phyloP scores from a whole-genome alignment of 2,797 vertebrate genomes.

The Cetoscarus ocellatus region DNA sequence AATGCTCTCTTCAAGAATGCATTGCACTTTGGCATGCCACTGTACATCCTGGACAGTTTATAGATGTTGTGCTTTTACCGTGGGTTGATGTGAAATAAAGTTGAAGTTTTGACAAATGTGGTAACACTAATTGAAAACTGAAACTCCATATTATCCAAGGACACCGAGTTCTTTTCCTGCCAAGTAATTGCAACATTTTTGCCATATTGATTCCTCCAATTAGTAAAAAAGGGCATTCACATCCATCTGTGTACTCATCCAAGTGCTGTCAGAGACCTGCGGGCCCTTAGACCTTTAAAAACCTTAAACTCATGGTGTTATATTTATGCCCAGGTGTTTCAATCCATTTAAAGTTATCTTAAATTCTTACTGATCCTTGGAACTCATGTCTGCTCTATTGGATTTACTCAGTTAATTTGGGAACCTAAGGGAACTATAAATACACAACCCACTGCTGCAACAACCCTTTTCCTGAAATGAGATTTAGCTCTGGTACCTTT shows the following conservation, averaged over 20 bases:
- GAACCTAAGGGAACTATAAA: conserved; percentile 19
- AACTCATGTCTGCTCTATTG: conserved; percentile 15
- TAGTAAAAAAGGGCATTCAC: conserved; percentile 1
- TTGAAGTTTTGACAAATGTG: neutral
- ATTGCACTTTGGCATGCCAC: neutral
- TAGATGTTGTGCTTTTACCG: conserved; percentile 2
- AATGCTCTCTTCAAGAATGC: conserved; percentile 1
- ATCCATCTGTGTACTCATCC: neutral
- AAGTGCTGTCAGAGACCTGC: neutral
- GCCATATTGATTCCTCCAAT: neutral
- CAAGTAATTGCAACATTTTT: neutral
- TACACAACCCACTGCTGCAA: conserved; percentile 8
- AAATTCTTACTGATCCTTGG: conserved; percentile 15
- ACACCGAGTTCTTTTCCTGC: neutral
- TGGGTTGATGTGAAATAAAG: neutral
- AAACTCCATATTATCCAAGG: neutral
- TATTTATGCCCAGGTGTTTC: conserved; percentile 25
- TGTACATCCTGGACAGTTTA: neutral
- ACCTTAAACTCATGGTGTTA: conserved; percentile 5
- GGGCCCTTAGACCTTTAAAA: neutral
- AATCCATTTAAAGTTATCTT: conserved; percentile 38
- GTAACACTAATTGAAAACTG: neutral
- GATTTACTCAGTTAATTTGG: conserved; percentile 45
- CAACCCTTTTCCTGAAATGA: conserved; percentile 43
- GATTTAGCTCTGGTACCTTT: conserved; percentile 38